phyloP scores from a whole-genome alignment of 1,140 invertebrate genomes.

The Drosophila bocki region DNA sequence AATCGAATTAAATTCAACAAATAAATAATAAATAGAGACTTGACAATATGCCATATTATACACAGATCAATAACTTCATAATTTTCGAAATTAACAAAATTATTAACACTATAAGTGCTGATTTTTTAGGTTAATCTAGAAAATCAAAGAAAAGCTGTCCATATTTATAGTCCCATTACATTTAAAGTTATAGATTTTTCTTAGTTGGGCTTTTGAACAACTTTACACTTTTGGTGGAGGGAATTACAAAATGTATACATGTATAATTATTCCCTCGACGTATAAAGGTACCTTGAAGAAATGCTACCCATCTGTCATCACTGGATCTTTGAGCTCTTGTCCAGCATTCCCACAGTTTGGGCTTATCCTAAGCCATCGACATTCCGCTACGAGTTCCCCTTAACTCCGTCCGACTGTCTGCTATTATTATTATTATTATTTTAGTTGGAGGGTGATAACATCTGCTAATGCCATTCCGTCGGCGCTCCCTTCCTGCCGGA shows the following conservation, averaged over 20 bases:
- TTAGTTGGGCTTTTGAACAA: background rate
- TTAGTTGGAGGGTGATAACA: constrained; percentile 57
- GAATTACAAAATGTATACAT: too few relatives aligned
- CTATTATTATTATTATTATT: constrained; percentile 65
- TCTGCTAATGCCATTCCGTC: constrained; percentile 60
- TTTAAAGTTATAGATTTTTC: background rate
- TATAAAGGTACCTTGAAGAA: background rate
- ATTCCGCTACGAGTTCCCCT: constrained; percentile 22
- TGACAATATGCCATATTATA: too few relatives aligned
- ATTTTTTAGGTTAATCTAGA: background rate
- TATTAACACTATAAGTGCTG: background rate
- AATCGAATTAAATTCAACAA: too few relatives aligned
- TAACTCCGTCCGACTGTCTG: constrained; percentile 30
- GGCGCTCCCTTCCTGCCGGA: constrained; percentile 58
- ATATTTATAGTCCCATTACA: background rate
- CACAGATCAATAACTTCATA: too few relatives aligned
- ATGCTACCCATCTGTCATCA: constrained; percentile 21
- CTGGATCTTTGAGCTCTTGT: constrained; percentile 4
- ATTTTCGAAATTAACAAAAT: too few relatives aligned
- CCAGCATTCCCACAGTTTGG: constrained; percentile 13
- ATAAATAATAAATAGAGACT: too few relatives aligned
- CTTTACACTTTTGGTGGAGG: background rate
- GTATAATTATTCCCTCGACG: background rate
- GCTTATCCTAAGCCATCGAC: constrained; percentile 29
- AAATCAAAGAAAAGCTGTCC: too few relatives aligned